Evolutionary conservation across 2,113 vertebrate genomes (phyloP).

Genomic region (Anguilla japonica): DNA sequence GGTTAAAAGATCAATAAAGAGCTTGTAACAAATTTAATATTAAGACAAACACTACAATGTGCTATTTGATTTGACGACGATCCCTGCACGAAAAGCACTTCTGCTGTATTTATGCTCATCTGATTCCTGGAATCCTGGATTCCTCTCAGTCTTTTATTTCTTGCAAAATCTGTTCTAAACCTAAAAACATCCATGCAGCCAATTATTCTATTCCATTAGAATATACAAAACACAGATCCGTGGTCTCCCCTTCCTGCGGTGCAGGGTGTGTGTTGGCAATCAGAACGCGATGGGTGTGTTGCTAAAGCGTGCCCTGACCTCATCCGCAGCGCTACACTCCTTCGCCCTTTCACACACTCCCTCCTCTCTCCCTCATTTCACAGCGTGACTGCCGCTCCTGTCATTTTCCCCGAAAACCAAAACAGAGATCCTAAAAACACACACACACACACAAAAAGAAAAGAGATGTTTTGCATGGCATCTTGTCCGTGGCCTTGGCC

Average conservation of each 20-base stretch:
- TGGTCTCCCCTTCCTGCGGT: not conserved
- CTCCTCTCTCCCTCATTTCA: not conserved
- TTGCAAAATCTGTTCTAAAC: not conserved
- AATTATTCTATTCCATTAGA: not conserved
- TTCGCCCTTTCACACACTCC: not conserved
- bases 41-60: too few species aligned
- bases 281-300: not conserved
- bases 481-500: not conserved
- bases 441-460: not conserved
- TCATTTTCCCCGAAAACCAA: not conserved
- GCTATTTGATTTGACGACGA: not conserved
- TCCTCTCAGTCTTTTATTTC: not conserved
- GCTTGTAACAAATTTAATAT: not conserved
- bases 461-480: not conserved
- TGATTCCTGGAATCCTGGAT: not conserved
- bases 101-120: not conserved
- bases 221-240: not conserved
- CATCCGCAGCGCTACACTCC: not conserved
- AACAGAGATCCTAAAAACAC: not conserved
- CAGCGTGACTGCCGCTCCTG: not conserved
- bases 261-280: not conserved
- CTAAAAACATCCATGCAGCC: not conserved
- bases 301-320: not conserved
- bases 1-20: not conserved
- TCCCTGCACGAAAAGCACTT: not conserved